Evolutionary conservation across 2,113 vertebrate species (phyloP), one percentile per base, ranked within the genome.

Genomic region (Melanerpes aurifrons): DNA sequence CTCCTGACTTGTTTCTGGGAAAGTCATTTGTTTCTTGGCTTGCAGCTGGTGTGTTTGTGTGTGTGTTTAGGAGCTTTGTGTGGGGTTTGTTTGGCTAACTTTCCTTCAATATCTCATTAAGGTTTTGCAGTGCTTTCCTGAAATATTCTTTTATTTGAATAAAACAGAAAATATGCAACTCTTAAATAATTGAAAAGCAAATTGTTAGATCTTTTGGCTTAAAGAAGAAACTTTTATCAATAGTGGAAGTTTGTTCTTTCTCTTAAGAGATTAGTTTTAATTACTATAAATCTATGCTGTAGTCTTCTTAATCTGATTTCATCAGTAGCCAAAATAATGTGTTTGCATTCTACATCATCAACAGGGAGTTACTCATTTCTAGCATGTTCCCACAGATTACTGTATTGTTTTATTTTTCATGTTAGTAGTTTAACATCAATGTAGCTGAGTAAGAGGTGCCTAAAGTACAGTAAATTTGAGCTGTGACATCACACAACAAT

Each of bases 1-100:
- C 87, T 97, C 93, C 95, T 95, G 87, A 97, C 98, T 98, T 98
- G 98, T 98, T 98, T 98, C 97, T 98, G 97, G 98, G 98, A 98
- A 98, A 98, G 98, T 98, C 98, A 98, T 97, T 96, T 97, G 91
- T 97, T 97, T 96, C 93, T 95, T 96, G 97, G 96, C 97, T 97
- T 98, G 96, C 96, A 64, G 94, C 93, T 96, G 28, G 66, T 96
- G 91, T 95, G 83, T 94, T 86, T 87, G 95, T 94, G 94, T 95
- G 68, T 91, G 96, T 97, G 93, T 97, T 91, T 56, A 97, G 92
- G 94, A 97, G 96, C 96, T 96, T 89, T 94, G 93, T 96, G 92
- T 97, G 97, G 96, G 96, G 93, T 93, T 97, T 97, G 93, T 95
- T 96, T 96, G 94, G 95, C 96, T 97, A 96, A 93, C 88, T 96